Evolutionary conservation across 2,113 vertebrate genomes (phyloP), one percentile per base, ranked within the genome.

Genomic region (Tricholaema leucomelas): DNA sequence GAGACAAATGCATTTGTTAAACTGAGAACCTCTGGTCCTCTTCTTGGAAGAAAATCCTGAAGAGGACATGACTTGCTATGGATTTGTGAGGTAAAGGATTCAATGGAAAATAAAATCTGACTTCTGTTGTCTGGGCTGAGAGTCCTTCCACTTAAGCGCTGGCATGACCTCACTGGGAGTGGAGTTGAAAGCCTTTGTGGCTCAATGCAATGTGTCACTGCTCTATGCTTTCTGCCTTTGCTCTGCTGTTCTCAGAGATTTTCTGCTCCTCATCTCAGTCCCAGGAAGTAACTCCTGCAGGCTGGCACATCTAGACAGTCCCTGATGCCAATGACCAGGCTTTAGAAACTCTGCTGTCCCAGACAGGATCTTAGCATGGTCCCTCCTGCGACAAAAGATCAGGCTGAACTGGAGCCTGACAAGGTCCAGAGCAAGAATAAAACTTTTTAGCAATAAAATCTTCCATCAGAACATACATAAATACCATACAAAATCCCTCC

Each of bases 61-160:
- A 70, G 81, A 88, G 65, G 52, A 80, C 81, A 76, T 63, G 86
- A 76, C 33, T 93, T 87, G n/a, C 55, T 73, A 52, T 44, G 59
- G 67, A 81, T 91, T 93, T 96, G 88, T 79, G 91, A 92, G 56
- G 71, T 66, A 91, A 93, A 94, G 80, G 2, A n/a, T 95, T 86
- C 31, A 87, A 82, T 0, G 25, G 81, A 95, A 94, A 88, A 91
- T 76, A 70, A 87, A 95, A 64, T 73, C 66, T 93, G 80, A 50
- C 33, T 86, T 79, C 63, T 88, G 27, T 65, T 81, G 48, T 33
- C 27, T 88, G 77, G 71, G 31, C 38, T 95, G 71, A 55, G 69
- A 17, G 31, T 87, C 67, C 12, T 89, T 92, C 15, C 33, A 33
- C 48, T 90, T 84, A 81, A 35, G 10, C 31, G 0, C 50, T 50